Base-by-base conservation (phyloP, 2,797 vertebrate genomes). In the Coracias cyanogaster region DNA sequence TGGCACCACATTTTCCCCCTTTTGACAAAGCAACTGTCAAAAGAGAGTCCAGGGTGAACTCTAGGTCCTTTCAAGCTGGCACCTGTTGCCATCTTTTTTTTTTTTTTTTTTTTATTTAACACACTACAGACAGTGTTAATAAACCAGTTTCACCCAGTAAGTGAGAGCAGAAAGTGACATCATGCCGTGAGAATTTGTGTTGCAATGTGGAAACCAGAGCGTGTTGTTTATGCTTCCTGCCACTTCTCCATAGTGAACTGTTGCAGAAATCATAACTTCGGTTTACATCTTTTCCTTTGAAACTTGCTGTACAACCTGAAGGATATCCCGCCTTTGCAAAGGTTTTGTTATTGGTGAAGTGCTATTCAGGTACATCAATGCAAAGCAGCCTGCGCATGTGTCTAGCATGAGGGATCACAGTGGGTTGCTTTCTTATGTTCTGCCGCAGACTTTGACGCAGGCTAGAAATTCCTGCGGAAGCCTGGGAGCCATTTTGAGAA, bases 321-420 rank as follows among this genome's bases (percentile, higher is more conserved):
- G 31, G 26, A 7, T 37, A 16, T 39, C 41, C 46, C 57, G 9
- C 49, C 57, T 92, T 73, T 66, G 60, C 31, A 29, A 46, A 65
- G 28, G 46, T 65, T 61, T 54, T 5, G 11, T 31, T 69, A 6
- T 21, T 33, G 13, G 46, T 29, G 64, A 66, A 20, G 41, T 43
- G 31, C 60, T 29, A 37, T 28, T 90, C 31, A 48, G 22, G 35
- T 52, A 4, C 11, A 33, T 8, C 64, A 14, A 7, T 54, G 3
- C 25, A 3, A 6, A 65, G 65, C 74, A 10, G 29, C 6, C 11
- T 48, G 66, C 35, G 49, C 18, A 0, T 2, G 2, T 3, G 0
- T 29, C 28, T 33, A 25, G 61, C 21, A 1, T 3, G 2, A 65
- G 49, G 46, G 10, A 1, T 0, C 2, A 28, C 11, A 6, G 55